Base-by-base conservation (phyloP, 2,888 invertebrate genomes). In the Euproctis similis region DNA sequence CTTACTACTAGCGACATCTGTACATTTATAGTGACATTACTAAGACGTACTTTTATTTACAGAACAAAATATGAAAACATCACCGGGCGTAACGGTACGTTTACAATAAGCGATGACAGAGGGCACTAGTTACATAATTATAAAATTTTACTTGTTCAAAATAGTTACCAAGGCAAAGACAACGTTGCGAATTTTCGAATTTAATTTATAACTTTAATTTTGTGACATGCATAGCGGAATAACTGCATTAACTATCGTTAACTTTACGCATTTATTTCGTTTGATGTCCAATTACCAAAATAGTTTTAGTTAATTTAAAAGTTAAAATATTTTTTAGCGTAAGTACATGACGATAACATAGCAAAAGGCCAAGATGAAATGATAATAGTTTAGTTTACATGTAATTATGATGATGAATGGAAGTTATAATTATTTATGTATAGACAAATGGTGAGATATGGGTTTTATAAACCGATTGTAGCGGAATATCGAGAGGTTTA, bases 31-130 rank as follows among this genome's bases (percentile, higher is more conserved):
- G 11, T 12, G 19, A 27, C 16, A 37, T 34, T 39, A 34, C 36
- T 29, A 13, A 4, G n/a, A n/a, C n/a, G n/a, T n/a, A 20, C 19
- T 38, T 31, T 42, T 45, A n/a, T 52, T 55, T 42, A 27, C 73
- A 77, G 76, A 44, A 50, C 67, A 12, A 36, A 61, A 28, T 57
- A 67, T 38, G 76, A 71, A 28, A 68, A 39, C 40, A 53, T 53
- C 19, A 59, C 75, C 1, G 62, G 73, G 10, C 69, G 71, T 57
- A 80, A 76, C 39, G 82, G 80, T 24, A 78, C 80, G 28, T 81
- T 82, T 38, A 73, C 77, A 4, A 50, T 69, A 12, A 63, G 69
- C 12, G 71, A 78, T 57, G 76, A 77, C 20, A 80, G 77, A 72
- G 78, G 77, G 55, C 75, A 68, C 46, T 78, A 74, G 58, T 36